Evolutionary conservation across 1,140 invertebrate genomes (phyloP), one percentile per base, ranked within the genome.

Genomic region (Melitaea cinxia): DNA sequence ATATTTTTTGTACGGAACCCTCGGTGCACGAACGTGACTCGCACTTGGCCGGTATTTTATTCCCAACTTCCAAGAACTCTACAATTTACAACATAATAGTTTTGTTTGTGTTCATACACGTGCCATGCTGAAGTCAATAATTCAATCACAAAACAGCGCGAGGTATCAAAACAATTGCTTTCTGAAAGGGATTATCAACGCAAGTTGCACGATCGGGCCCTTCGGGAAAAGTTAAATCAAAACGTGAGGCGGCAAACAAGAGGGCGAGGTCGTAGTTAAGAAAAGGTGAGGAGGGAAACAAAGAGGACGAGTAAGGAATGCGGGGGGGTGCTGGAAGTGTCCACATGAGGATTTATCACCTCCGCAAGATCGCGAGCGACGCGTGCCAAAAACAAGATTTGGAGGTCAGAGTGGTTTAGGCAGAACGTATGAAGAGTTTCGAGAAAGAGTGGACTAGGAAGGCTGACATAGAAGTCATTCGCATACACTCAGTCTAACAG

Each of bases 221-320:
- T 45, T 45, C 4, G 39, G 39, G 19, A 45, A 5, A 58, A 30
- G 23, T 45, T 58, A 58, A 58, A 58, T 58, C 55, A 58, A 58
- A 58, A 58, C 55, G 55, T 58, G 55, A 58, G 21, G 47, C 21
- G 45, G 23, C 45, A 49, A 49, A 49, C 45, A 49, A 49, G 45
- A 49, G 19, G 21, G 17, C 14, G 19, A 19, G 17, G 39, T n/a
- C n/a, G n/a, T n/a, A n/a, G n/a, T n/a, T n/a, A n/a, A n/a, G n/a
- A 57, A 57, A 57, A 57, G 35, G 55, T 57, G 55, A 57, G 45
- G 45, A 49, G 45, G 23, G 17, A 49, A 49, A 49, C 45, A 49
- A 49, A 45, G 15, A 15, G 39, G 2, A 45, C 5, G 15, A 15
- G 10, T 17, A 6, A 4, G 15, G 39, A 17, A 17, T 9, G 5